These are phyloP conservation scores for Sciaenops ocellatus DNA, from an alignment of 2,797 vertebrate genomes.

Conservation along the genomic window DNA sequence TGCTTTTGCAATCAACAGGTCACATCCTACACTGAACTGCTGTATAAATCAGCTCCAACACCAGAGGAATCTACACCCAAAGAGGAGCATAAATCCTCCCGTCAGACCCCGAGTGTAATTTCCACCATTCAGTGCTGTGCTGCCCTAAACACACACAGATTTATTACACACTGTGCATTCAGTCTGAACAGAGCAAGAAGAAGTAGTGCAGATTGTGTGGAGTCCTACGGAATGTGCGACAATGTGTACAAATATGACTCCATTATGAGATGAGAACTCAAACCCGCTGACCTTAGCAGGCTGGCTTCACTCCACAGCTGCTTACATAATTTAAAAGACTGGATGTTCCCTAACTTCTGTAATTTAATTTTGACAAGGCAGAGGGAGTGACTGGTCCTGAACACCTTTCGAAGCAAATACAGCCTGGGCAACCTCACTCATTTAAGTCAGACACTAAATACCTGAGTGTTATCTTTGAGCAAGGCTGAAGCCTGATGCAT, in stretches of 20 bases:
- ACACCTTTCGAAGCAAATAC: neutral
- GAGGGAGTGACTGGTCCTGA: neutral
- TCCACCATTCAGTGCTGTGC: conserved; percentile 9
- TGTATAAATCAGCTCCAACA: conserved; percentile 17
- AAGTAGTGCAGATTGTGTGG: neutral
- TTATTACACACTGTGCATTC: conserved; percentile 12
- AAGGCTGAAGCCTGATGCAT: neutral
- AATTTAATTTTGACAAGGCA: neutral
- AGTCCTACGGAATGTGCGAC: neutral
- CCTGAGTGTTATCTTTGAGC: neutral
- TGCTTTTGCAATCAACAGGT: conserved; percentile 29
- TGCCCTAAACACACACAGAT: conserved; percentile 30
- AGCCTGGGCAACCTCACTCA: neutral
- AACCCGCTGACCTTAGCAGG: neutral
- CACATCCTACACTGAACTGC: conserved; percentile 8
- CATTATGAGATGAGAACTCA: conserved; percentile 8
- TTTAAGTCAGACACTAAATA: neutral
- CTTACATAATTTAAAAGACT: neutral
- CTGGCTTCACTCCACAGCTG: neutral
- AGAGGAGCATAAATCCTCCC: conserved; percentile 36
- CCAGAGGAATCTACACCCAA: neutral
- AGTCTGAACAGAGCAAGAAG: neutral
- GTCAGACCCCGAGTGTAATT: conserved; percentile 29
- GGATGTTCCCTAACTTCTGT: neutral
- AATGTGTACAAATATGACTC: neutral